These are phyloP conservation scores for Phrynosoma blainvillii DNA, from an alignment of 2,113 vertebrate species.

Conservation along the genomic window DNA sequence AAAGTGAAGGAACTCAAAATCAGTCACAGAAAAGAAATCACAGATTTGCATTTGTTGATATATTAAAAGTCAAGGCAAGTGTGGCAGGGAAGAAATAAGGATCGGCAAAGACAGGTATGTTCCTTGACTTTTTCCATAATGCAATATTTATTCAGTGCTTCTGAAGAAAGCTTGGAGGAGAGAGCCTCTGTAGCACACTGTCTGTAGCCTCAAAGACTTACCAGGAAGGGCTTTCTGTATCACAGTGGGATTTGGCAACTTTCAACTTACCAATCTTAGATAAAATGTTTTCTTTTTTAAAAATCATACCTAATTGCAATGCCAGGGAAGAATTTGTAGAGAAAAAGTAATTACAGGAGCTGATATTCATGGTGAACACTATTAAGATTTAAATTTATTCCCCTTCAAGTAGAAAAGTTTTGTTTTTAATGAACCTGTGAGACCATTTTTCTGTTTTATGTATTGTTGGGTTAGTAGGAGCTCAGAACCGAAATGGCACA, in stretches of 20 bases:
- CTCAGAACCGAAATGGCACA: background rate
- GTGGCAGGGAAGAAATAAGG: background rate
- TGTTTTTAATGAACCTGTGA: background rate
- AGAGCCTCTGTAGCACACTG: background rate
- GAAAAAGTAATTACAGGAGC: background rate
- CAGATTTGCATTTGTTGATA: too few relatives aligned
- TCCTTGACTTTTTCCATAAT: background rate
- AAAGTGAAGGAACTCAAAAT: background rate
- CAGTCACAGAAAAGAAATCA: background rate
- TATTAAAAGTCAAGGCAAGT: too few relatives aligned
- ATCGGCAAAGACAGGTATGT: background rate
- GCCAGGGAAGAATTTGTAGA: background rate
- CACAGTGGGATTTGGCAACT: background rate
- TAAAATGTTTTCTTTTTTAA: background rate
- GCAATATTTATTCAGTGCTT: background rate
- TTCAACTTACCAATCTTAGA: slow-evolving; percentile 12
- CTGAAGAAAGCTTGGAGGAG: background rate
- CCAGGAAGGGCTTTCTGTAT: too few relatives aligned
- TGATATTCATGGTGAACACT: slow-evolving; percentile 1
- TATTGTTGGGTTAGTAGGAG: background rate
- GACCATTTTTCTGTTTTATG: background rate
- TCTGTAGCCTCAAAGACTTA: background rate
- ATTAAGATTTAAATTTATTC: slow-evolving; percentile 14
- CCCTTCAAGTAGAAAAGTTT: background rate
- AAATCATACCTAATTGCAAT: slow-evolving; percentile 11